Conservation (phyloP, 2,797 vertebrate genomes). For the Platalea minor region DNA sequence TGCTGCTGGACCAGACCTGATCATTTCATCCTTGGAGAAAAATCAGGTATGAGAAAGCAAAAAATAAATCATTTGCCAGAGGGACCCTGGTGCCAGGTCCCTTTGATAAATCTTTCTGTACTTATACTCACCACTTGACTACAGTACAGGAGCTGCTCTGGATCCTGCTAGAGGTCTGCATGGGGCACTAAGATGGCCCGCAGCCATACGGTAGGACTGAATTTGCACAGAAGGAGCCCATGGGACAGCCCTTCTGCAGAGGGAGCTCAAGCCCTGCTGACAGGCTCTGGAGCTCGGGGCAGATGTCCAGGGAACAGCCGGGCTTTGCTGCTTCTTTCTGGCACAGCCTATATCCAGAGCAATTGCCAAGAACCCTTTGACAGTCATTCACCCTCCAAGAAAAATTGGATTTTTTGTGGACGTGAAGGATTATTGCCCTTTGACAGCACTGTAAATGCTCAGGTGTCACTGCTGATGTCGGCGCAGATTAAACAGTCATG, state of each 20-base stretch:
- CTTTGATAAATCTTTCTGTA: too few species aligned
- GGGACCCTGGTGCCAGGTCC: background rate
- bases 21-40: background rate
- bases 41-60: background rate
- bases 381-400: background rate
- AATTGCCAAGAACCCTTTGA: background rate
- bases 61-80: background rate
- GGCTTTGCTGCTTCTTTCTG: background rate
- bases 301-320: background rate
- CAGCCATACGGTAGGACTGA: fast-evolving
- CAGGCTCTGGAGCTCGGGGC: background rate
- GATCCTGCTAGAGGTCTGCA: background rate
- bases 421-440: background rate
- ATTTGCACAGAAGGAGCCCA: background rate
- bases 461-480: background rate
- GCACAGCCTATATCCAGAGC: background rate
- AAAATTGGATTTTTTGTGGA: background rate
- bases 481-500: fast-evolving
- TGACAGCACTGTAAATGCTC: background rate
- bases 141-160: background rate
- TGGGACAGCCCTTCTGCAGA: background rate
- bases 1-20: background rate
- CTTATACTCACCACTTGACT: background rate
- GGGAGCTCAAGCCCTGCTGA: background rate
- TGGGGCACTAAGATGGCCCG: fast-evolving